Evolutionary conservation across 2,888 invertebrate genomes (phyloP).

Genomic region (Carcina quercana): DNA sequence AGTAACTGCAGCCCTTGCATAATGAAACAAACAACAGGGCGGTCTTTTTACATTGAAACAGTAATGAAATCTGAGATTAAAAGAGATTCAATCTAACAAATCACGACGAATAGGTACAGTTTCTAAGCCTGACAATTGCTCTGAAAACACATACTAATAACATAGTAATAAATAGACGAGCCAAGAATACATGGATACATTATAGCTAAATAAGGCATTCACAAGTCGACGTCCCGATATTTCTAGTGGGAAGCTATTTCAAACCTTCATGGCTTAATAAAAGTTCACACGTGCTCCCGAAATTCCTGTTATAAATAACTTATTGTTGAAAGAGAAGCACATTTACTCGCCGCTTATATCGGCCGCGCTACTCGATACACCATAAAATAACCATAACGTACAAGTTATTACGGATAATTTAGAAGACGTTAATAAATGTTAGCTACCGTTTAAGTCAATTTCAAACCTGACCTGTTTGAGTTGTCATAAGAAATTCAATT

Average conservation of each 20-base stretch:
- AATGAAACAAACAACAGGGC: slow-evolving; percentile 22
- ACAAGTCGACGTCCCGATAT: slow-evolving; percentile 22
- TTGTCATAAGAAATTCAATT: too few species aligned
- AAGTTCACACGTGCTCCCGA: slow-evolving; percentile 24
- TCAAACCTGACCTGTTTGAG: too few species aligned
- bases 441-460: too few species aligned
- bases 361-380: too few species aligned
- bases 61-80: not conserved
- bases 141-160: slow-evolving; percentile 11
- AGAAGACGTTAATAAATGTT: too few species aligned
- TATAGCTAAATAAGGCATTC: slow-evolving; percentile 25
- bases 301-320: slow-evolving; percentile 2
- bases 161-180: slow-evolving; percentile 16
- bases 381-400: too few species aligned
- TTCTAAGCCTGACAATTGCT: slow-evolving; percentile 3
- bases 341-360: too few species aligned
- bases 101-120: too few species aligned
- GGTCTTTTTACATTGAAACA: slow-evolving; percentile 5
- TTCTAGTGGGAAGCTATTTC: slow-evolving; percentile 33
- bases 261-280: slow-evolving; percentile 26
- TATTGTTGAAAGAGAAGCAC: not conserved
- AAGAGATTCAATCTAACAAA: slow-evolving; percentile 1
- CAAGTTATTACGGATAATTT: too few species aligned
- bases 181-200: slow-evolving; percentile 21
- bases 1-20: slow-evolving; percentile 28